A percentile compares a stretch with the other conserved stretches of the same genome.
phyloP scores from a whole-genome alignment of 2,797 vertebrate genomes.

The Oreortyx pictus region DNA sequence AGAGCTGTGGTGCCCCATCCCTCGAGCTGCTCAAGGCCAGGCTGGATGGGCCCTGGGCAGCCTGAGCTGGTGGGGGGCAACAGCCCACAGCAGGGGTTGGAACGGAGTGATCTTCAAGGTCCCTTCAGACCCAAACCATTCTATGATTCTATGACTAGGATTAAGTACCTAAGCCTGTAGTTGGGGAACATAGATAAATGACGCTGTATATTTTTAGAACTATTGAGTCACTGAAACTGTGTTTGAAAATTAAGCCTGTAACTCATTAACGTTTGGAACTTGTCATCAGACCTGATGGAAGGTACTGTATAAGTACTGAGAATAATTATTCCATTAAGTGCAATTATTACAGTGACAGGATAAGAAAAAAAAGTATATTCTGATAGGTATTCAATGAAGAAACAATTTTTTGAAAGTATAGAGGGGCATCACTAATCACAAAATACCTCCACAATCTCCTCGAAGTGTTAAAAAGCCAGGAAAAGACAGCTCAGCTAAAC shows the following conservation, averaged over 20 bases:
- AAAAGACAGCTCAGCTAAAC: slow-evolving; percentile 52
- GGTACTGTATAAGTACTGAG: background rate
- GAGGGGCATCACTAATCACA: slow-evolving; percentile 21
- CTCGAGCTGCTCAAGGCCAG: background rate
- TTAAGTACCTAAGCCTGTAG: background rate
- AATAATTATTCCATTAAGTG: background rate
- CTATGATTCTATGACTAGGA: background rate
- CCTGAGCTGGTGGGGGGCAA: background rate
- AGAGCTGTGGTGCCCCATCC: background rate
- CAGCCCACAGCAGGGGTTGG: background rate
- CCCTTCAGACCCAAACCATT: background rate
- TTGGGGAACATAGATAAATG: background rate
- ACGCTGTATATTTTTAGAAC: background rate
- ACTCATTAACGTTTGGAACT: background rate
- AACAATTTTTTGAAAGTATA: background rate
- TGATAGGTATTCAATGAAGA: background rate
- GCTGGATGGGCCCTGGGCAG: background rate
- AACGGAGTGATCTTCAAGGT: background rate
- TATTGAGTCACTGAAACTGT: background rate
- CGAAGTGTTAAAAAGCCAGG: slow-evolving; percentile 15
- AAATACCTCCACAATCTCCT: slow-evolving; percentile 52
- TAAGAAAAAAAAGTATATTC: background rate
- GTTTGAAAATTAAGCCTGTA: slow-evolving; percentile 24
- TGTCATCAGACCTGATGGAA: background rate
- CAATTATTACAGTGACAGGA: background rate